Evolutionary conservation across 2,888 invertebrate genomes (phyloP).

Genomic region (Zygogramma bicolorata): DNA sequence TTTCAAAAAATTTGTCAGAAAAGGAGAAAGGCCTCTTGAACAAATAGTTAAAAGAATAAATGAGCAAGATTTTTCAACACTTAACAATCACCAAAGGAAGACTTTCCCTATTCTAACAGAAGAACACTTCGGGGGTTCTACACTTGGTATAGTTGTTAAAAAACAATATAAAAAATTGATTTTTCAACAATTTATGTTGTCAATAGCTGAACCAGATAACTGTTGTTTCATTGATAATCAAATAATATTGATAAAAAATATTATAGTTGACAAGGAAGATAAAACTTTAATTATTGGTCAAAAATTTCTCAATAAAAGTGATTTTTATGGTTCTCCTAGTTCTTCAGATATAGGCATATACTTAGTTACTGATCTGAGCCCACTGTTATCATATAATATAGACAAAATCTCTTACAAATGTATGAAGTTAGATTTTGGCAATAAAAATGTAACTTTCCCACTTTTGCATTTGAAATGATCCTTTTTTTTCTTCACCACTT

Average conservation of each 20-base stretch:
- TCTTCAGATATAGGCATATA: constrained; percentile 13
- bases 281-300: constrained; percentile 7
- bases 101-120: constrained; percentile 9
- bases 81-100: constrained; percentile 6
- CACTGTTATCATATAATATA: not conserved
- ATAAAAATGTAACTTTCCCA: constrained; percentile 12
- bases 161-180: constrained; percentile 4
- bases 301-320: not conserved
- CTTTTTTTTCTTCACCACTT: not conserved
- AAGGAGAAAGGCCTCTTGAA: too few relatives aligned
- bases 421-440: constrained; percentile 19
- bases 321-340: constrained; percentile 16
- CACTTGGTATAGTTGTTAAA: constrained; percentile 13
- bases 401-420: constrained; percentile 16
- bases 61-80: constrained; percentile 16
- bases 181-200: constrained; percentile 11
- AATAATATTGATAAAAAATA: constrained; percentile 11
- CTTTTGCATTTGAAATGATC: constrained; percentile 13
- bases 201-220: constrained; percentile 21
- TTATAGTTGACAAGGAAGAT: constrained; percentile 10
- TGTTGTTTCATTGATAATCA: constrained; percentile 14
- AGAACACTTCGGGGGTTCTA: constrained; percentile 20
- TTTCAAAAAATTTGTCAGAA: too few relatives aligned
- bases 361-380: not conserved
- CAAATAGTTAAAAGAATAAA: constrained; percentile 21